Conservation (phyloP, 1,140 invertebrate species). For the Condylostylus longicornis region DNA sequence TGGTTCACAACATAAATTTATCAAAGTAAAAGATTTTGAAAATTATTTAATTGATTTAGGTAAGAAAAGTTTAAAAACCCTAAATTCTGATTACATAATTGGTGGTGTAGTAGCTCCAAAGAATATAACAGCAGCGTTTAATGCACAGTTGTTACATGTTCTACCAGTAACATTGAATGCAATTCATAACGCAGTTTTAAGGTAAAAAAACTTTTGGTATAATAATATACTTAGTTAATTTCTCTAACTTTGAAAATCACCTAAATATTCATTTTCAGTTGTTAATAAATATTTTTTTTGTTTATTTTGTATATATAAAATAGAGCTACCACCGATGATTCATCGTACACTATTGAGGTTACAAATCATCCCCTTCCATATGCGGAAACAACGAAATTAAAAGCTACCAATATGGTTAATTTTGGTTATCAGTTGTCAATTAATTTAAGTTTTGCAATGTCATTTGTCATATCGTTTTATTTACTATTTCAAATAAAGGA, state of each 20-base stretch:
- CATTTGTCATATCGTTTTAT: slow-evolving; percentile 59
- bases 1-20: slow-evolving; percentile 10
- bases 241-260: background rate
- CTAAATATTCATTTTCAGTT: background rate
- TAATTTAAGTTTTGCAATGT: slow-evolving; percentile 49
- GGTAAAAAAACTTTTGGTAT: slow-evolving; percentile 7
- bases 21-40: background rate
- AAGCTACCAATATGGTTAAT: slow-evolving; percentile 36
- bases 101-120: slow-evolving; percentile 29
- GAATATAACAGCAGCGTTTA: slow-evolving; percentile 41
- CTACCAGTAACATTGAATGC: slow-evolving; percentile 46
- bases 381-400: slow-evolving; percentile 24
- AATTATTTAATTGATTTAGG: slow-evolving; percentile 16
- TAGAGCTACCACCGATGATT: slow-evolving; percentile 13
- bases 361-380: slow-evolving; percentile 54
- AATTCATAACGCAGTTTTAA: slow-evolving; percentile 44
- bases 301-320: background rate
- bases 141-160: slow-evolving; percentile 52
- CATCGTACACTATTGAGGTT: slow-evolving; percentile 39
- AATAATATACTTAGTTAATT: background rate
- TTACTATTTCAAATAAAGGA: slow-evolving; percentile 46
- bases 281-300: background rate
- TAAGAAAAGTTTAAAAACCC: slow-evolving; percentile 13
- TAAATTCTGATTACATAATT: slow-evolving; percentile 19
- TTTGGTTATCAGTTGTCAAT: slow-evolving; percentile 46